Evolutionary conservation across 2,113 vertebrate species (phyloP).

Genomic region (Pseudolaguvia tuberculata): DNA sequence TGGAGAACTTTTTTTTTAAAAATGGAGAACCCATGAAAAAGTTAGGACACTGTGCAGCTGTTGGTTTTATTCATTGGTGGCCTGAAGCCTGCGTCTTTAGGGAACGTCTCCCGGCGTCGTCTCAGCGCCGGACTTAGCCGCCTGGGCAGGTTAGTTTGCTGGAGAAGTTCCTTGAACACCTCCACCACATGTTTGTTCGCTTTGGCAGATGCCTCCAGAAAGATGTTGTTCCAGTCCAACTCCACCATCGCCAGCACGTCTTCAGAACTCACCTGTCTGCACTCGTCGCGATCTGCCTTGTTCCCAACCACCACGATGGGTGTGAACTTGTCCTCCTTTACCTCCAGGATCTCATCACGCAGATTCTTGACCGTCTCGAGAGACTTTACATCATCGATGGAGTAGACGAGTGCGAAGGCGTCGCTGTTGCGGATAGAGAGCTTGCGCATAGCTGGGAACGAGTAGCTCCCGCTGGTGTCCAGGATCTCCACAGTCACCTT

Average conservation of each 20-base stretch:
- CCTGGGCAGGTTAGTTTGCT: conserved; percentile 78
- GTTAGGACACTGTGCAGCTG: conserved; percentile 81
- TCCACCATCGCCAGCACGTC: conserved; percentile 78
- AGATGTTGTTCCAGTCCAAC: conserved; percentile 85
- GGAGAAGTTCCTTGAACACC: conserved; percentile 83
- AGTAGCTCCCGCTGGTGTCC: conserved; percentile 89
- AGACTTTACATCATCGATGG: conserved; percentile 79
- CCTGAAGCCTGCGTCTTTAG: conserved; percentile 69
- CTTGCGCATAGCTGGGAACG: conserved; percentile 88
- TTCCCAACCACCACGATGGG: conserved; percentile 86
- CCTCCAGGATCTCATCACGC: conserved; percentile 84
- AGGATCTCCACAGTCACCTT: conserved; percentile 82
- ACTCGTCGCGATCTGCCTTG: conserved; percentile 71
- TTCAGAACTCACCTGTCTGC: conserved; percentile 68
- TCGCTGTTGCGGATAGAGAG: conserved; percentile 86
- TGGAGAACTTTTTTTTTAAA: neutral
- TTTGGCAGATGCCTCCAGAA: conserved; percentile 82
- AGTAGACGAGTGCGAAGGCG: conserved; percentile 82
- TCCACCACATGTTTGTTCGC: conserved; percentile 82
- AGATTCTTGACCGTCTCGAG: conserved; percentile 79
- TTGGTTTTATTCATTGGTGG: conserved; percentile 93
- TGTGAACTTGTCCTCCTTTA: conserved; percentile 81
- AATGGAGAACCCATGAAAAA: neutral
- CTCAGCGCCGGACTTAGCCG: conserved; percentile 78
- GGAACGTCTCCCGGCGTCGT: conserved; percentile 81